Evolutionary conservation across 2,113 vertebrate species (phyloP).

Genomic region (Atrichornis clamosus): DNA sequence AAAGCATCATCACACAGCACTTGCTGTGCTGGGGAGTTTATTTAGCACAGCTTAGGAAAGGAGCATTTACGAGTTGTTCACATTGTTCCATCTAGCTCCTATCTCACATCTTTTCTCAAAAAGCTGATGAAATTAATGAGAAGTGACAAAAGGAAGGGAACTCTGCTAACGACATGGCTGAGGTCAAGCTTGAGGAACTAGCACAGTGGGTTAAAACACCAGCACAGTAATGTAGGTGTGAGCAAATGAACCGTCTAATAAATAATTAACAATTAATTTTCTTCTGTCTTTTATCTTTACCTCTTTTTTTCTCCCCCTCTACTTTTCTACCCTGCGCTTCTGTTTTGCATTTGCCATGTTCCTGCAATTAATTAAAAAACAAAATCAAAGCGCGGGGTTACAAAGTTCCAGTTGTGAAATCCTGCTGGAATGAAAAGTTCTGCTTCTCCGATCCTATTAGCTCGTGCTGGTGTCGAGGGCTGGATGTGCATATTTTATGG

Average conservation of each 20-base stretch:
- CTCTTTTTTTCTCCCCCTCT: background rate
- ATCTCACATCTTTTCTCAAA: background rate
- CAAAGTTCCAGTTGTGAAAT: constrained; percentile 52
- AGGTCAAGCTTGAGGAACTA: constrained; percentile 42
- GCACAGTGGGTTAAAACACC: constrained; percentile 60
- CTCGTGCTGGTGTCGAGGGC: background rate
- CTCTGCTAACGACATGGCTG: background rate
- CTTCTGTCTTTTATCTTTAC: constrained; percentile 66
- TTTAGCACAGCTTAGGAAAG: background rate
- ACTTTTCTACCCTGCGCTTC: constrained; percentile 23
- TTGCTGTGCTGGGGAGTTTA: background rate
- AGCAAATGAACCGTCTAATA: constrained; percentile 70
- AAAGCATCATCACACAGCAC: accelerated
- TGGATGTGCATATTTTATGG: constrained; percentile 62
- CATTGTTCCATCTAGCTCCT: background rate
- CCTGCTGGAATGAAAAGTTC: constrained; percentile 45
- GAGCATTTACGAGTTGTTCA: background rate
- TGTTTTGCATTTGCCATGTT: constrained; percentile 59
- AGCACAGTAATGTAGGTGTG: constrained; percentile 58
- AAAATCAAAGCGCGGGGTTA: constrained; percentile 62
- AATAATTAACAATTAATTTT: constrained; percentile 74
- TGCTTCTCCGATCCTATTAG: constrained; percentile 22
- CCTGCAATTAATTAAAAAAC: constrained; percentile 67
- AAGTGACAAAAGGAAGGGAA: constrained; percentile 50
- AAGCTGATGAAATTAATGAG: constrained; percentile 55